These are phyloP conservation scores for Caranx ignobilis DNA, from an alignment of 2,113 vertebrate genomes.

Conservation along the genomic window DNA sequence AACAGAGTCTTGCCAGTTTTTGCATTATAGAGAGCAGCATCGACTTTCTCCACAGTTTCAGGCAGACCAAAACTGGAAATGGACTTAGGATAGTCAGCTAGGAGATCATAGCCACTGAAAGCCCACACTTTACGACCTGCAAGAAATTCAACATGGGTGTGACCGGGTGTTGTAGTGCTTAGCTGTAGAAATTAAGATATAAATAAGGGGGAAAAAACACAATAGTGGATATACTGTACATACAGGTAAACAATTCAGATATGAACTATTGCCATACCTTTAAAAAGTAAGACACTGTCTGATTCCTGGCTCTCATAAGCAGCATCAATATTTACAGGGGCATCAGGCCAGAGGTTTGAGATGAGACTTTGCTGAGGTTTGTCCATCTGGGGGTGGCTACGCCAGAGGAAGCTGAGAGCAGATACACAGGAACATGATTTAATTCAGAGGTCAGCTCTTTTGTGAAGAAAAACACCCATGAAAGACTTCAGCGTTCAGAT, in stretches of 20 bases:
- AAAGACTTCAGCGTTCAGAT: not conserved
- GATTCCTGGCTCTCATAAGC: conserved; percentile 77
- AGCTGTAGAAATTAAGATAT: no score
- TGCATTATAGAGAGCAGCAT: conserved; percentile 86
- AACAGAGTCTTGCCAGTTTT: conserved; percentile 86
- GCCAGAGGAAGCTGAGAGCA: conserved; percentile 89
- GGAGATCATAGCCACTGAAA: conserved; percentile 85
- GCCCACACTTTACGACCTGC: conserved; percentile 89
- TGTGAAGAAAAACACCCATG: not conserved
- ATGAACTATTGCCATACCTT: conserved; percentile 62
- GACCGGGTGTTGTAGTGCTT: no score
- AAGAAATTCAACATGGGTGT: no score
- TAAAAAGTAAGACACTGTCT: conserved; percentile 77
- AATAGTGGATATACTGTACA: no score
- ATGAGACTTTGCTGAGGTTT: conserved; percentile 85
- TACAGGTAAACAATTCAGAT: no score
- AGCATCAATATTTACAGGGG: conserved; percentile 89
- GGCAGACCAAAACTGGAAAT: conserved; percentile 87
- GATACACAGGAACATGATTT: not conserved
- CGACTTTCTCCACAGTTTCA: conserved; percentile 80
- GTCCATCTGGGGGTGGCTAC: conserved; percentile 73
- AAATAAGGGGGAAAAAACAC: no score
- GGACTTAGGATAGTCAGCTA: conserved; percentile 83
- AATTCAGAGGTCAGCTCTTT: not conserved
- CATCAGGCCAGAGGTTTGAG: conserved; percentile 87